Evolutionary conservation across 2,113 vertebrate genomes (phyloP).

Genomic region (Hiodon tergisus): DNA sequence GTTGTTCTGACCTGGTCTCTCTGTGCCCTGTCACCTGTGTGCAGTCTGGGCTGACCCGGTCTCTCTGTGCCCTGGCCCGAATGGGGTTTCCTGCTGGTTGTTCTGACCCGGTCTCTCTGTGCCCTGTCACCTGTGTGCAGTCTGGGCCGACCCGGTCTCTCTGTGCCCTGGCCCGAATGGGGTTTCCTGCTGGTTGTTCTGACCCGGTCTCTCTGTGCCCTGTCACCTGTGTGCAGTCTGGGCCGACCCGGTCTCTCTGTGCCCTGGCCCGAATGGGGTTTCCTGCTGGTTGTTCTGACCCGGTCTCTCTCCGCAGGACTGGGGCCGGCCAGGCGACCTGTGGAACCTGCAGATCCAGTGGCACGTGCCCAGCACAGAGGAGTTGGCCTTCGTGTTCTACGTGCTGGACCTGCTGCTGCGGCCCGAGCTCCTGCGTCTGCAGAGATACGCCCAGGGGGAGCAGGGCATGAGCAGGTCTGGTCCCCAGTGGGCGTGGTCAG

Average conservation of each 20-base stretch:
- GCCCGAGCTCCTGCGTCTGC: constrained; percentile 81
- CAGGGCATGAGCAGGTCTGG: constrained; percentile 84
- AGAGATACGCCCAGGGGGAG: constrained; percentile 73
- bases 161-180: neutral
- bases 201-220: neutral
- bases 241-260: neutral
- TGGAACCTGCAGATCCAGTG: constrained; percentile 90
- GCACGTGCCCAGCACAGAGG: constrained; percentile 86
- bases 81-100: neutral
- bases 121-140: neutral
- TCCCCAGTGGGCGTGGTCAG: neutral
- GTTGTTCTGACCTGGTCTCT: neutral
- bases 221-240: neutral
- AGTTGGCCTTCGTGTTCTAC: constrained; percentile 79
- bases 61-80: neutral
- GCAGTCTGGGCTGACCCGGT: neutral
- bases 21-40: neutral
- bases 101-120: neutral
- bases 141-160: neutral
- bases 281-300: neutral
- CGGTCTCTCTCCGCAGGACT: constrained; percentile 69
- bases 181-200: neutral
- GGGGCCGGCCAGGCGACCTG: constrained; percentile 93
- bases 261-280: neutral
- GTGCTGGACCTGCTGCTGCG: constrained; percentile 87